These are phyloP conservation scores for Clarias gariepinus DNA, from an alignment of 2,113 vertebrate species.

Conservation along the genomic window DNA sequence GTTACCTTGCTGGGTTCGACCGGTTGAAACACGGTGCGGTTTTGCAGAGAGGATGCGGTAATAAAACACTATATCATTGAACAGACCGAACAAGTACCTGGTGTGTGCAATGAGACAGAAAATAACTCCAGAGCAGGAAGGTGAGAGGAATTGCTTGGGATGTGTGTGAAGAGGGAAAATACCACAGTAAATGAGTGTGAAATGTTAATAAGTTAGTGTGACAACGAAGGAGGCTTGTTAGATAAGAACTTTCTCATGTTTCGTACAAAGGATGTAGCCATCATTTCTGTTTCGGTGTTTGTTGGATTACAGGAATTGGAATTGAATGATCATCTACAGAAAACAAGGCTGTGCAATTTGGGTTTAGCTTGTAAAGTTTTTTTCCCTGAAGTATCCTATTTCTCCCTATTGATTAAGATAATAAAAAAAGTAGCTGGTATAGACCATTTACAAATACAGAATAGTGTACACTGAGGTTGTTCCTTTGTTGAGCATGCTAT, in stretches of 20 bases:
- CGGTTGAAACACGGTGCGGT: slow-evolving; percentile 16
- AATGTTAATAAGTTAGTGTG: slow-evolving; percentile 58
- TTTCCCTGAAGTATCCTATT: background rate
- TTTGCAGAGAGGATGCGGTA: slow-evolving; percentile 33
- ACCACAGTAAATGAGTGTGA: slow-evolving; percentile 59
- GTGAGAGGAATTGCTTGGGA: slow-evolving; percentile 46
- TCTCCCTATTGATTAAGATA: background rate
- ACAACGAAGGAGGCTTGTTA: slow-evolving; percentile 7
- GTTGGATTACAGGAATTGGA: background rate
- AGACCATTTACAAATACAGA: background rate
- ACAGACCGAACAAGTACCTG: slow-evolving; percentile 55
- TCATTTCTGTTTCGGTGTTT: too few relatives aligned
- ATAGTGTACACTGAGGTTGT: background rate
- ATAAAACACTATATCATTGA: slow-evolving; percentile 58
- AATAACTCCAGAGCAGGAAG: slow-evolving; percentile 57
- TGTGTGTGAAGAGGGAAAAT: slow-evolving; percentile 58
- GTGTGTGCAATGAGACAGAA: slow-evolving; percentile 44
- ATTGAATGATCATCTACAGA: background rate
- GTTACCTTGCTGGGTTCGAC: background rate
- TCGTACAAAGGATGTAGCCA: background rate
- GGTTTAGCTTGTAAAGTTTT: background rate
- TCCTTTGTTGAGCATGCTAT: background rate
- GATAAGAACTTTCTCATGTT: slow-evolving; percentile 16
- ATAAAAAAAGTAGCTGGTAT: background rate
- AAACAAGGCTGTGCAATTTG: background rate